Percentiles rank a stretch among this genome's conserved stretches.
Conservation (phyloP, 2,113 vertebrate species). For the Petroica traversi region DNA sequence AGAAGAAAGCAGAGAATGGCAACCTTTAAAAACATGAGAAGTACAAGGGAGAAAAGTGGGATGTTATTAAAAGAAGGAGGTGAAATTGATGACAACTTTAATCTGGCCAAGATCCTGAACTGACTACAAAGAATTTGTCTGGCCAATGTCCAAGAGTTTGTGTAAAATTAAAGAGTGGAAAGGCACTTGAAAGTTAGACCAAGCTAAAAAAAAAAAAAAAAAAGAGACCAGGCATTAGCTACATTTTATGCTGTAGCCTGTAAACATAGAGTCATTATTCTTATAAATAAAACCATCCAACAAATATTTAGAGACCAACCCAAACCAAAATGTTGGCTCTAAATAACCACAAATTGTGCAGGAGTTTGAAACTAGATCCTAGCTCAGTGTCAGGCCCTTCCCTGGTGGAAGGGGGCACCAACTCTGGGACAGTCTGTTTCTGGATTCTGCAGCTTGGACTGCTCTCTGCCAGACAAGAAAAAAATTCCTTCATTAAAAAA, state of each 20-base stretch:
- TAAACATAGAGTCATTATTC: conserved; percentile 22
- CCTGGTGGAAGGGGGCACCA: background rate
- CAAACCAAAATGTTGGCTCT: conserved; percentile 13
- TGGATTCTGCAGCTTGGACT: background rate
- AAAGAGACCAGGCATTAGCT: background rate
- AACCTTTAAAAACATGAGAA: background rate
- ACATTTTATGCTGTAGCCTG: background rate
- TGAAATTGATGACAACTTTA: conserved; percentile 43
- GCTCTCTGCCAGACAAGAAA: background rate
- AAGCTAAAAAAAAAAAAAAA: conserved; percentile 14
- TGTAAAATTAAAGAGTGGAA: conserved; percentile 45
- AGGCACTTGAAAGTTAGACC: background rate
- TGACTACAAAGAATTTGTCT: conserved; percentile 27
- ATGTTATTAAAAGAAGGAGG: background rate
- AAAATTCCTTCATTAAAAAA: background rate
- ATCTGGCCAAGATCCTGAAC: conserved; percentile 24
- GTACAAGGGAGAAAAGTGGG: background rate
- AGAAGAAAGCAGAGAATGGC: background rate
- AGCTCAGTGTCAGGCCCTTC: background rate
- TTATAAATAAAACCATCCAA: conserved; percentile 48
- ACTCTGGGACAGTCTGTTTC: background rate
- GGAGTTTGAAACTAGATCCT: conserved; percentile 32
- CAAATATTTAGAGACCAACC: conserved; percentile 23
- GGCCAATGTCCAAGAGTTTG: conserved; percentile 5
- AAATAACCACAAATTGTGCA: conserved; percentile 20